A percentile compares a stretch with the other conserved stretches of the same genome.
phyloP scores from a whole-genome alignment of 2,888 invertebrate species.

The Glomeris marginata region DNA sequence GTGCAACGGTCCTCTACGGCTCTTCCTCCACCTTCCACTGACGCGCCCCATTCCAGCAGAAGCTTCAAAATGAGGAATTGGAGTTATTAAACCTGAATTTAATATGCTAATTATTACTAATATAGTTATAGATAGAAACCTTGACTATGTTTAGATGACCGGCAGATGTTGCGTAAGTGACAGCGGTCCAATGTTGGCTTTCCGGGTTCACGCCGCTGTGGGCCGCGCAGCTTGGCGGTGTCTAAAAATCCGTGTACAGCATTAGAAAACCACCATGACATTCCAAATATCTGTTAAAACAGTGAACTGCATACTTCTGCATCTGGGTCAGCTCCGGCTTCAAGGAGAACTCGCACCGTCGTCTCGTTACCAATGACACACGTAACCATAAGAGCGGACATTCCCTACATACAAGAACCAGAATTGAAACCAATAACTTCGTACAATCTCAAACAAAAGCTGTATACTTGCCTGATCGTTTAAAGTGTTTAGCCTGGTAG shows the following conservation, averaged over 20 bases:
- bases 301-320: slow-evolving; percentile 36
- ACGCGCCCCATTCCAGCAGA: slow-evolving; percentile 58
- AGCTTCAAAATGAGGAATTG: slow-evolving; percentile 35
- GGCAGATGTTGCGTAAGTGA: slow-evolving; percentile 58
- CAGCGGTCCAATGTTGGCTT: slow-evolving; percentile 70
- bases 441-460: no score
- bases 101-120: slow-evolving; percentile 4
- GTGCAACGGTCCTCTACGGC: slow-evolving; percentile 71
- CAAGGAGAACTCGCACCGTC: slow-evolving; percentile 54
- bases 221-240: slow-evolving; percentile 38
- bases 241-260: slow-evolving; percentile 29
- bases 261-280: no score
- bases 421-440: no score
- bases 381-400: slow-evolving; percentile 71
- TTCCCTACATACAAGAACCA: slow-evolving; percentile 45
- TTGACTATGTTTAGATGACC: slow-evolving; percentile 26
- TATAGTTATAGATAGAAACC: slow-evolving; percentile 28
- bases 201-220: slow-evolving; percentile 38
- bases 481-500: slow-evolving; percentile 52
- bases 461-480: slow-evolving; percentile 39
- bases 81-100: no score
- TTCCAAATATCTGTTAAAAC: slow-evolving; percentile 3
- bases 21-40: slow-evolving; percentile 71
- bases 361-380: slow-evolving; percentile 63
- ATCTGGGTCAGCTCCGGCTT: slow-evolving; percentile 65